These are phyloP conservation scores for Charina bottae DNA, from an alignment of 2,113 vertebrate species.

Conservation along the genomic window DNA sequence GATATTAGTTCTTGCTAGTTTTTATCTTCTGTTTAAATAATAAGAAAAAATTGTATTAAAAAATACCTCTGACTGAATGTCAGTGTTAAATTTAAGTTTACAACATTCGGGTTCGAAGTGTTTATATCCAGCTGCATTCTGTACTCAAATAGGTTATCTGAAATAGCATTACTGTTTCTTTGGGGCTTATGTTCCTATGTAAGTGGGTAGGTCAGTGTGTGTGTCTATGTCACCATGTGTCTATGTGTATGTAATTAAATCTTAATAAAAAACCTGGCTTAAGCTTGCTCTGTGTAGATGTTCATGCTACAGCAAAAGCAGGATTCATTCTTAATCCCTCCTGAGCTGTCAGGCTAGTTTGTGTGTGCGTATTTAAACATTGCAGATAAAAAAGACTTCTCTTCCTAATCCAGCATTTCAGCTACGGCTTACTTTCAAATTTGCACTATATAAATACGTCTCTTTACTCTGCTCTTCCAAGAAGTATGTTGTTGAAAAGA, in stretches of 20 bases:
- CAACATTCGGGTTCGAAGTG: slow-evolving; percentile 70
- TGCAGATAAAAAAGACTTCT: slow-evolving; percentile 68
- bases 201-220: neutral
- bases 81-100: slow-evolving; percentile 76
- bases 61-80: slow-evolving; percentile 74
- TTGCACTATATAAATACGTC: slow-evolving; percentile 62
- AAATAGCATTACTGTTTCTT: slow-evolving; percentile 57
- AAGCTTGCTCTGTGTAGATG: slow-evolving; percentile 49
- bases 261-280: slow-evolving; percentile 54
- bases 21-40: too few relatives aligned
- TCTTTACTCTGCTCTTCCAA: slow-evolving; percentile 57
- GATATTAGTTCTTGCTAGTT: too few relatives aligned
- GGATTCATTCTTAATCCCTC: slow-evolving; percentile 67
- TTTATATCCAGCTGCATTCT: slow-evolving; percentile 75
- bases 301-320: slow-evolving; percentile 49
- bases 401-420: slow-evolving; percentile 62
- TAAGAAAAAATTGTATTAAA: too few relatives aligned
- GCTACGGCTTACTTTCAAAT: slow-evolving; percentile 68
- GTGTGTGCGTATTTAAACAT: neutral
- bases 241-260: slow-evolving; percentile 49
- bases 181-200: neutral
- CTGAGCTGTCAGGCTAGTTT: slow-evolving; percentile 59
- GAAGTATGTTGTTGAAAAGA: slow-evolving; percentile 58
- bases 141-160: slow-evolving; percentile 69
- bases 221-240: neutral